A percentile compares a stretch with the other conserved stretches of the same genome.
Evolutionary conservation across 2,113 vertebrate species (phyloP).

Genomic region (Oxyura jamaicensis): DNA sequence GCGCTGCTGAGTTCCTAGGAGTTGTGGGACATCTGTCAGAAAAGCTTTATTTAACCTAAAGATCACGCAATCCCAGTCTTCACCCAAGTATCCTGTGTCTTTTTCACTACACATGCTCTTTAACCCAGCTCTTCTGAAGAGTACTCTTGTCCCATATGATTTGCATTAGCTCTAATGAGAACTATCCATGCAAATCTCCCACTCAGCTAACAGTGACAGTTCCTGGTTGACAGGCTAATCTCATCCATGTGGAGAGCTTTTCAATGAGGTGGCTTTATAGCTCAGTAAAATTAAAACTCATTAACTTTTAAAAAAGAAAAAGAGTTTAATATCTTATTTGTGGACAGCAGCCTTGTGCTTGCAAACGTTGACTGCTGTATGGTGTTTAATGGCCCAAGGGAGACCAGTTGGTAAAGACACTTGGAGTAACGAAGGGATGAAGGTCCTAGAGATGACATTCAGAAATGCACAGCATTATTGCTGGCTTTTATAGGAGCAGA

Average conservation of each 20-base stretch:
- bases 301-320: background rate
- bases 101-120: background rate
- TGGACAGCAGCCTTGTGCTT: background rate
- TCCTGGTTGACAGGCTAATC: slow-evolving; percentile 4
- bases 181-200: background rate
- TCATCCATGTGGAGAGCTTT: slow-evolving; percentile 1
- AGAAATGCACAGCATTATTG: background rate
- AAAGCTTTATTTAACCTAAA: background rate
- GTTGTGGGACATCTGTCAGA: background rate
- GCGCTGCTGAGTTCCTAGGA: background rate
- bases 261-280: background rate
- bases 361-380: background rate
- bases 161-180: background rate
- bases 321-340: background rate
- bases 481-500: background rate
- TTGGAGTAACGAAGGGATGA: background rate
- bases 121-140: background rate
- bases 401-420: background rate
- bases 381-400: background rate
- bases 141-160: background rate
- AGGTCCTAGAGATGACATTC: background rate
- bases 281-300: background rate
- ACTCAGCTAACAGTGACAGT: background rate
- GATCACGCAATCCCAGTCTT: background rate
- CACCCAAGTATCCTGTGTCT: background rate